Percentiles rank a stretch among this genome's conserved stretches.
Evolutionary conservation across 2,797 vertebrate species (phyloP).

Genomic region (Karalla daura): DNA sequence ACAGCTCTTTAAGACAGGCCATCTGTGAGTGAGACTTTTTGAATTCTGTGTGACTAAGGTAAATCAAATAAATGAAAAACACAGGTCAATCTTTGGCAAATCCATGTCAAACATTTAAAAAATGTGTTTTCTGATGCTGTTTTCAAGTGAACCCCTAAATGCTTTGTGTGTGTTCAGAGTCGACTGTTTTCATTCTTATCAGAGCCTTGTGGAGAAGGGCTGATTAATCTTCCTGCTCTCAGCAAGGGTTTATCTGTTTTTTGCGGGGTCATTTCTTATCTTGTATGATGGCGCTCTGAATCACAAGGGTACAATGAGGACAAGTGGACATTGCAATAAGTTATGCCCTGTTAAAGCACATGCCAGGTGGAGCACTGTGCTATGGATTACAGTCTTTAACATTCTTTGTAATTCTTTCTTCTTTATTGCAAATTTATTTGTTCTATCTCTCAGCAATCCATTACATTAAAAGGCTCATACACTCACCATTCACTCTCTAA

Average conservation of each 20-base stretch:
- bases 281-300: conserved; percentile 50
- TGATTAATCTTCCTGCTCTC: conserved; percentile 56
- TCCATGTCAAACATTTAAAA: conserved; percentile 13
- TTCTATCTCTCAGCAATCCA: no score
- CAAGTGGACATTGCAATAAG: conserved; percentile 52
- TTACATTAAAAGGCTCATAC: no score
- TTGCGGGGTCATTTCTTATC: conserved; percentile 66
- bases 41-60: conserved; percentile 7
- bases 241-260: conserved; percentile 58
- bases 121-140: conserved; percentile 20
- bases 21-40: conserved; percentile 5
- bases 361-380: neutral
- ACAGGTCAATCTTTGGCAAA: neutral
- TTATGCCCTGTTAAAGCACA: conserved; percentile 50
- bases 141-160: conserved; percentile 4
- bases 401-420: neutral
- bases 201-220: conserved; percentile 21
- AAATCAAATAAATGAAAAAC: conserved; percentile 18
- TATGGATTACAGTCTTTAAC: neutral
- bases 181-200: conserved; percentile 39
- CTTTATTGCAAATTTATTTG: neutral
- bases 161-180: neutral
- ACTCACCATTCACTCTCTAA: no score
- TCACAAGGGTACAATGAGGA: conserved; percentile 59
- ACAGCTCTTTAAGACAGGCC: neutral